Conservation (phyloP, 2,113 vertebrate genomes). For the Ciconia boyciana region DNA sequence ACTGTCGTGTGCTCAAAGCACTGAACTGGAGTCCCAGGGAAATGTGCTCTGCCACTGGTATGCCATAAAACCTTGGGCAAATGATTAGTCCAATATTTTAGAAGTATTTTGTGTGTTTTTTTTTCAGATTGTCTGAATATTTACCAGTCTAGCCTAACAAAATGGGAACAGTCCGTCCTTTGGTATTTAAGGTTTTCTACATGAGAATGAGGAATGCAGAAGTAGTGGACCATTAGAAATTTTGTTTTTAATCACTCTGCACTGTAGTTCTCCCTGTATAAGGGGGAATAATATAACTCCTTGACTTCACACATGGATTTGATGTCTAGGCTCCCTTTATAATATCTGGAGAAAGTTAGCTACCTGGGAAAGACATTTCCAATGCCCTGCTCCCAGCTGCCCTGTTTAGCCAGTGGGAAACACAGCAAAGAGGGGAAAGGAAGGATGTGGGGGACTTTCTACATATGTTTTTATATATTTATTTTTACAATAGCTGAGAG, state of each 20-base stretch:
- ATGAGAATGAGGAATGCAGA: not conserved
- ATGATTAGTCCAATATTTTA: not conserved
- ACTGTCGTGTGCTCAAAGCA: not conserved
- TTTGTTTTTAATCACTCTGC: not conserved
- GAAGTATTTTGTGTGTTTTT: not conserved
- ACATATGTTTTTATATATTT: not conserved
- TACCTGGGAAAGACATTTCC: conserved; percentile 18
- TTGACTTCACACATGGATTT: not conserved
- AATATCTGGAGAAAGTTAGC: not conserved
- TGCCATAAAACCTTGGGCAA: not conserved
- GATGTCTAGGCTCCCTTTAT: not conserved
- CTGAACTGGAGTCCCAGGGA: not conserved
- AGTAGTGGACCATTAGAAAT: not conserved
- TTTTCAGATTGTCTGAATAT: not conserved
- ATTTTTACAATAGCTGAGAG: not conserved
- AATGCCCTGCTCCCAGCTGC: not conserved
- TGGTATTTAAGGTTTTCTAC: not conserved
- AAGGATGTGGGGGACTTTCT: not conserved
- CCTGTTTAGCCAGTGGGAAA: not conserved
- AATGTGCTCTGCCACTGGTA: not conserved
- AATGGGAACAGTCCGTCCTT: not conserved
- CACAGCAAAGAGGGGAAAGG: not conserved
- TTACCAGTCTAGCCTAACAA: not conserved
- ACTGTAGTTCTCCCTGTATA: not conserved
- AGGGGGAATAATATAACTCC: not conserved